Conservation (phyloP, 2,113 vertebrate genomes). For the Vimba vimba region DNA sequence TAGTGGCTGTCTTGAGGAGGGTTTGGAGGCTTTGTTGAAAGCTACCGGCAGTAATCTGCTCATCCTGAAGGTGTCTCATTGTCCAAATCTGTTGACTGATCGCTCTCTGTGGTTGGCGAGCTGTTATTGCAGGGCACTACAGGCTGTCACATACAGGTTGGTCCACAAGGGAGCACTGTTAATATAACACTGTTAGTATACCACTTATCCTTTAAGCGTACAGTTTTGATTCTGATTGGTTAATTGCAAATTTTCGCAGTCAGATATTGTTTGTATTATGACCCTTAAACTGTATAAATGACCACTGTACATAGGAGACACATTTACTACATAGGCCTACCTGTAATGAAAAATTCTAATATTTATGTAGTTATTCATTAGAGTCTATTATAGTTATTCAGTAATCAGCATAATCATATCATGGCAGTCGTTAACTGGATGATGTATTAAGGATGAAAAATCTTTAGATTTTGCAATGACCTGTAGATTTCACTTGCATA, state of each 20-base stretch:
- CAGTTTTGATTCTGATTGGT: neutral
- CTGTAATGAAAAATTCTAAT: neutral
- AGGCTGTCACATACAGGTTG: slow-evolving; percentile 96
- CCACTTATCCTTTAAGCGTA: neutral
- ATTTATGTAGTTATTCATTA: no score
- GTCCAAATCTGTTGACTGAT: slow-evolving; percentile 96
- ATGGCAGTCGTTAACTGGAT: neutral
- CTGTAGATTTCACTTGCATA: no score
- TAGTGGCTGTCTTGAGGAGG: slow-evolving; percentile 95
- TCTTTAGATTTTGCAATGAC: no score
- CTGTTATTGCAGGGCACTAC: slow-evolving; percentile 97
- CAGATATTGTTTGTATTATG: neutral
- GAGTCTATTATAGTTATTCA: neutral
- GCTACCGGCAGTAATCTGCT: slow-evolving; percentile 93
- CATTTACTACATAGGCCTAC: neutral
- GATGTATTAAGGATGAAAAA: neutral
- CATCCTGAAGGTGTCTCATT: slow-evolving; percentile 96
- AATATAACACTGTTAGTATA: neutral
- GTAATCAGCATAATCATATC: neutral
- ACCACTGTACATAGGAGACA: neutral
- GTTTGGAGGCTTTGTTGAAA: slow-evolving; percentile 94
- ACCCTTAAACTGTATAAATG: neutral
- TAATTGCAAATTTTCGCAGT: neutral
- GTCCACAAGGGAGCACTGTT: slow-evolving; percentile 31
- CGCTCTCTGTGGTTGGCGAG: slow-evolving; percentile 98